Evolutionary conservation across 64 coral and sea anemone species (phyloP).

Genomic region (Pocillopora damicornis): DNA sequence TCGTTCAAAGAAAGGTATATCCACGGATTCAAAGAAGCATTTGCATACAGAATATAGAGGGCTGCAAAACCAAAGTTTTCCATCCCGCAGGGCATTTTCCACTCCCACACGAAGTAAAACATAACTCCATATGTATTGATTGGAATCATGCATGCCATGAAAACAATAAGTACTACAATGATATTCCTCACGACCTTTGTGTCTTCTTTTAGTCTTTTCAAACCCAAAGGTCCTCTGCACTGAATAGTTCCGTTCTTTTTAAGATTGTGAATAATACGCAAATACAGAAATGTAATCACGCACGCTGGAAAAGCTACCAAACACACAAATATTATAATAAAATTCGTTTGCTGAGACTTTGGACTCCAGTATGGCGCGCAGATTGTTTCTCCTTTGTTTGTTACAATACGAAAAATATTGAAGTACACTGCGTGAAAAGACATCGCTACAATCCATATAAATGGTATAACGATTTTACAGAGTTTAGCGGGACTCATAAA

Average conservation of each 20-base stretch:
- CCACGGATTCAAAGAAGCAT: conserved; percentile 32
- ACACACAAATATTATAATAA: conserved; percentile 7
- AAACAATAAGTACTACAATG: conserved; percentile 21
- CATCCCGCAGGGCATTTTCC: conserved; percentile 2
- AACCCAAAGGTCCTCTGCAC: background rate
- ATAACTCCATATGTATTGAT: conserved; percentile 2
- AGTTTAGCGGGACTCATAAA: background rate
- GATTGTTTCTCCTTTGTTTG: background rate
- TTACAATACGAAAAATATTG: conserved; percentile 24
- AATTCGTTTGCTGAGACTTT: background rate
- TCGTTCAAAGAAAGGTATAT: conserved; percentile 46
- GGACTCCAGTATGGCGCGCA: conserved; percentile 11
- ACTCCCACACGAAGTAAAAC: conserved; percentile 8
- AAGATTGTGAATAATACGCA: background rate
- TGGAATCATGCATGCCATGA: conserved; percentile 26
- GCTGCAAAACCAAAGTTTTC: conserved; percentile 29
- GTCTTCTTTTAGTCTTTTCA: conserved; percentile 8
- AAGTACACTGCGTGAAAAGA: conserved; percentile 17
- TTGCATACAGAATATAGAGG: conserved; percentile 22
- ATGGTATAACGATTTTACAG: background rate
- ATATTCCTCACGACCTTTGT: conserved; percentile 14
- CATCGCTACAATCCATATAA: conserved; percentile 36
- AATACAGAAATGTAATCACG: conserved; percentile 1
- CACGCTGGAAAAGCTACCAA: conserved; percentile 14
- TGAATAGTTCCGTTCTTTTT: background rate